These are phyloP conservation scores for Rhinogobius similis DNA, from an alignment of 2,113 vertebrate genomes.

Conservation along the genomic window DNA sequence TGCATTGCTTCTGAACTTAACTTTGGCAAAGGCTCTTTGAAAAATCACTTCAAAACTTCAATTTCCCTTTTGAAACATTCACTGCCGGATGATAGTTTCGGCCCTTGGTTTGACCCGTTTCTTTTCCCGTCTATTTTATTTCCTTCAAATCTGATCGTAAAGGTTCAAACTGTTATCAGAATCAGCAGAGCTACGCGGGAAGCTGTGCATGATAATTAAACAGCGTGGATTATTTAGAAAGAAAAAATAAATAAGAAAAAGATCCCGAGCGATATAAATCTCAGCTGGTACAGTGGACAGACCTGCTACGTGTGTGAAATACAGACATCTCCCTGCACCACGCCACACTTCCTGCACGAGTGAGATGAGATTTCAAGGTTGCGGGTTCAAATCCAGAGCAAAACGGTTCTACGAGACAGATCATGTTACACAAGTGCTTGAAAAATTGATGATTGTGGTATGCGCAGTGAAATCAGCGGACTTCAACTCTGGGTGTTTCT, in stretches of 20 bases:
- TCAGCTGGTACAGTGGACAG: neutral
- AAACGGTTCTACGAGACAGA: slow-evolving; percentile 20
- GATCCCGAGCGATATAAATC: too few species aligned
- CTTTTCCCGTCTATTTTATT: slow-evolving; percentile 15
- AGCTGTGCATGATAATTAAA: slow-evolving; percentile 22
- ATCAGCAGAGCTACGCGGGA: slow-evolving; percentile 14
- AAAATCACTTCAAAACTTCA: too few species aligned
- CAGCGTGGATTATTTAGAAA: slow-evolving; percentile 17
- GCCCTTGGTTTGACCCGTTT: slow-evolving; percentile 15
- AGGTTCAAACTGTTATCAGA: slow-evolving; percentile 34
- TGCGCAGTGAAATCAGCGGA: slow-evolving; percentile 23
- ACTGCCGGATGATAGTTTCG: slow-evolving; percentile 27
- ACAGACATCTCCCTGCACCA: slow-evolving; percentile 31
- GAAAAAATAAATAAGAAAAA: slow-evolving; percentile 1
- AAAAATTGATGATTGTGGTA: slow-evolving; percentile 47
- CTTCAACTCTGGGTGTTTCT: slow-evolving; percentile 16
- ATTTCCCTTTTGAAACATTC: slow-evolving; percentile 6
- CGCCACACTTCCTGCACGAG: slow-evolving; percentile 11
- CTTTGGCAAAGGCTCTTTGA: too few species aligned
- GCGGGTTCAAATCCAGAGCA: slow-evolving; percentile 41
- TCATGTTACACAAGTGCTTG: slow-evolving; percentile 30
- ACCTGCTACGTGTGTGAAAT: slow-evolving; percentile 21
- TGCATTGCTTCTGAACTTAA: too few species aligned
- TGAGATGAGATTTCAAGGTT: slow-evolving; percentile 33
- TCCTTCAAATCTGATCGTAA: slow-evolving; percentile 34